Evolutionary conservation across 2,113 vertebrate species (phyloP).

Genomic region (Meles meles): DNA sequence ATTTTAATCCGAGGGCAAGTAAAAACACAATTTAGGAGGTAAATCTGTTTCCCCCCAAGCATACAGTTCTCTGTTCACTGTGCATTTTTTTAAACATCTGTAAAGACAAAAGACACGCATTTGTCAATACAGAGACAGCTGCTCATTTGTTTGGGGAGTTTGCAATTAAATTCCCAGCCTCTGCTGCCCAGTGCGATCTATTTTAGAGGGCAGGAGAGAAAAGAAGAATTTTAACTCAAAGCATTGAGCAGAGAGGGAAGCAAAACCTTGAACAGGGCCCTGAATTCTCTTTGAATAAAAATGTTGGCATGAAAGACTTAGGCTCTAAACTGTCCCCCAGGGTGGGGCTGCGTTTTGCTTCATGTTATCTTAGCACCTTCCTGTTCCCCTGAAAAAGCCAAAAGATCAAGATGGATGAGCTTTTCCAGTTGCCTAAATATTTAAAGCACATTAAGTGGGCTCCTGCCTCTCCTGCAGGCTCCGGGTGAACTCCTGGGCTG

Average conservation of each 20-base stretch:
- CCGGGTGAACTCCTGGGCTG: not conserved
- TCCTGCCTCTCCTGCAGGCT: slow-evolving; percentile 22
- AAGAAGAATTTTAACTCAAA: slow-evolving; percentile 32
- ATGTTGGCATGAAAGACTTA: not conserved
- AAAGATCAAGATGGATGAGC: slow-evolving; percentile 7
- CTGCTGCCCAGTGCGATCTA: not conserved
- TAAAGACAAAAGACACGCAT: slow-evolving; percentile 43
- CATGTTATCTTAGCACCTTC: slow-evolving; percentile 32
- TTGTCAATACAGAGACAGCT: slow-evolving; percentile 48
- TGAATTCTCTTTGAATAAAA: slow-evolving; percentile 21
- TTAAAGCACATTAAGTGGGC: slow-evolving; percentile 34
- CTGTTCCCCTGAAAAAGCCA: slow-evolving; percentile 19
- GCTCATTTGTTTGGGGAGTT: slow-evolving; percentile 41
- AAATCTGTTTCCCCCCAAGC: slow-evolving; percentile 30
- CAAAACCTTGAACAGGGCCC: not conserved
- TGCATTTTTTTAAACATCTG: slow-evolving; percentile 5
- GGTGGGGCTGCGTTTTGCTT: not conserved
- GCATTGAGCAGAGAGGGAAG: slow-evolving; percentile 30
- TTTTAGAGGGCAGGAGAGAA: slow-evolving; percentile 42
- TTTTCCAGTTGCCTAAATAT: slow-evolving; percentile 48
- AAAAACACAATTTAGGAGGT: too few species aligned
- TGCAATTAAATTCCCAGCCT: slow-evolving; percentile 34
- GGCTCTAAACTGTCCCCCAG: slow-evolving; percentile 9
- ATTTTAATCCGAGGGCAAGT: slow-evolving; percentile 44
- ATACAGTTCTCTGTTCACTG: slow-evolving; percentile 17